Evolutionary conservation across 2,113 vertebrate genomes (phyloP).

Genomic region (Petrocephalus zakoni): DNA sequence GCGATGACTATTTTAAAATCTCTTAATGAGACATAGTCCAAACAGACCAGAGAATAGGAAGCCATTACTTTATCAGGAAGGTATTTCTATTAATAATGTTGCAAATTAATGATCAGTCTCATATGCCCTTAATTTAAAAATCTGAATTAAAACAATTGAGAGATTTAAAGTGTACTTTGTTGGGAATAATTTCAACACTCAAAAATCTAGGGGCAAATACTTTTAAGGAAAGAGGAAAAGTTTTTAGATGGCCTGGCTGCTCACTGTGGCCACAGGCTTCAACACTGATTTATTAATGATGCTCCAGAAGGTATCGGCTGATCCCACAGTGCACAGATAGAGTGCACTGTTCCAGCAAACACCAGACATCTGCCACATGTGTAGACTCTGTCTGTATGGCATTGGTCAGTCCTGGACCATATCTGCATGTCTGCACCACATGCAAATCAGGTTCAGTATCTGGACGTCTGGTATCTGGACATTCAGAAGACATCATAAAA

Average conservation of each 20-base stretch:
- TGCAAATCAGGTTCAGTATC: too few relatives aligned
- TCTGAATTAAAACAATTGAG: not conserved
- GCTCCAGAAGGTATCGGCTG: not conserved
- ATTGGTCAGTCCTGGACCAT: not conserved
- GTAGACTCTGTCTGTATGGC: too few relatives aligned
- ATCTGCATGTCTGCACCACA: not conserved
- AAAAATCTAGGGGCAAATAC: not conserved
- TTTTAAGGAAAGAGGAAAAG: not conserved
- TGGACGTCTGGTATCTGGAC: not conserved
- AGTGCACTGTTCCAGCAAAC: not conserved
- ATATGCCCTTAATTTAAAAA: not conserved
- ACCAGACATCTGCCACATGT: not conserved
- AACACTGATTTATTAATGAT: not conserved
- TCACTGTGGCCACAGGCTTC: not conserved
- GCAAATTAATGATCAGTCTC: not conserved
- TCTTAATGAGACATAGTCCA: not conserved
- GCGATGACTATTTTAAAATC: not conserved
- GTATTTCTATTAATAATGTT: not conserved
- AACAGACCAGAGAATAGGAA: not conserved
- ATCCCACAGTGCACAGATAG: not conserved
- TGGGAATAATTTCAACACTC: too few relatives aligned
- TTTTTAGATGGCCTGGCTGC: not conserved
- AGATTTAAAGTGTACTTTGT: not conserved
- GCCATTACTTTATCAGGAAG: not conserved
- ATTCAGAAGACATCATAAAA: not conserved